Conservation (phyloP, 2,113 vertebrate species). For the Mugil cephalus region DNA sequence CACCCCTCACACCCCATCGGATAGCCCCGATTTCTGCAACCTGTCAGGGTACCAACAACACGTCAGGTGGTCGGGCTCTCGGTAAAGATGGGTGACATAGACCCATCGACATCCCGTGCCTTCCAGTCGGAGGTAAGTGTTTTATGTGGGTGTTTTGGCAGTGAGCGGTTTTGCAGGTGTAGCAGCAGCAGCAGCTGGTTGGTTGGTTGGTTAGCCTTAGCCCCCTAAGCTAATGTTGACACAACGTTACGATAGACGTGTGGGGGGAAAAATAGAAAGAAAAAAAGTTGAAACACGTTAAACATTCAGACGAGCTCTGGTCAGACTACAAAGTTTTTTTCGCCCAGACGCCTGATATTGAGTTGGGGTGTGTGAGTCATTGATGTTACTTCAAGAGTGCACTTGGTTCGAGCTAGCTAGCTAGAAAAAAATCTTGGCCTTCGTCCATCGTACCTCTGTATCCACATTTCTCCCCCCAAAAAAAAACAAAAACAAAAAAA, state of each 20-base stretch:
- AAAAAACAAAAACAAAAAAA: no score
- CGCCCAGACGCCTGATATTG: rapidly evolving
- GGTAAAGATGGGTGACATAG: slow-evolving; percentile 74
- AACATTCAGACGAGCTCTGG: not conserved
- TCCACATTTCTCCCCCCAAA: no score
- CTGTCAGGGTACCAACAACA: slow-evolving; percentile 20
- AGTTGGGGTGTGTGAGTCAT: not conserved
- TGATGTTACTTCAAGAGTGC: not conserved
- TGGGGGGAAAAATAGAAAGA: not conserved
- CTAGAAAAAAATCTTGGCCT: no score
- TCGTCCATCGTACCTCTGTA: no score
- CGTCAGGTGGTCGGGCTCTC: slow-evolving; percentile 44
- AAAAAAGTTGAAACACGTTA: slow-evolving; percentile 9
- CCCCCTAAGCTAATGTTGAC: slow-evolving; percentile 57
- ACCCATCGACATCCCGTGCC: slow-evolving; percentile 74
- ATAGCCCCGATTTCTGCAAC: slow-evolving; percentile 2
- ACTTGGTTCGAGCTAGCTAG: slow-evolving; percentile 24
- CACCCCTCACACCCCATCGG: no score
- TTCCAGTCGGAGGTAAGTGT: slow-evolving; percentile 78
- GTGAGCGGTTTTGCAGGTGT: slow-evolving; percentile 18
- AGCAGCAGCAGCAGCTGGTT: no score
- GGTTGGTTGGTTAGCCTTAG: slow-evolving; percentile 56
- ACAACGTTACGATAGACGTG: slow-evolving; percentile 17
- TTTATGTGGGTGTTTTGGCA: slow-evolving; percentile 26
- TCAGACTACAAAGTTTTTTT: not conserved